Conservation (phyloP, 2,797 vertebrate genomes). For the Enteromius treurensis region DNA sequence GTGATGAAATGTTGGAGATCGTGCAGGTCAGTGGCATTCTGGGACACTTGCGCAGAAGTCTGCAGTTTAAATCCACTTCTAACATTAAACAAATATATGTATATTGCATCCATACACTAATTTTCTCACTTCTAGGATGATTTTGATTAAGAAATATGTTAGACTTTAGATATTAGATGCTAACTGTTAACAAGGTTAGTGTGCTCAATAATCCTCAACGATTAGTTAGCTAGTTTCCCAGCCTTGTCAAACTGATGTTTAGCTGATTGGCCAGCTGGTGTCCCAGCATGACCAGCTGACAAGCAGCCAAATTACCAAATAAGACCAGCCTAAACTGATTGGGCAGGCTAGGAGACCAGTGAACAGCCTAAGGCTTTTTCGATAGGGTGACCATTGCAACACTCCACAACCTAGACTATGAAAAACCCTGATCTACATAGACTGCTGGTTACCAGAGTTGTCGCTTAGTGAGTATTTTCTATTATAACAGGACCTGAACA, state of each 20-base stretch:
- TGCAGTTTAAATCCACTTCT: not conserved
- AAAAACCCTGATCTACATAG: not conserved
- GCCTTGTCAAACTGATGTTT: not conserved
- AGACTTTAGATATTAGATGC: not conserved
- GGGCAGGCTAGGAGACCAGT: not conserved
- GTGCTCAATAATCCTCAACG: not conserved
- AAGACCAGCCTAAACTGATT: not conserved
- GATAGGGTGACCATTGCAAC: not conserved
- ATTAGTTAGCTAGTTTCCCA: not conserved
- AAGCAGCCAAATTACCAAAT: constrained; percentile 7
- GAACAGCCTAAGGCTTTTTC: not conserved
- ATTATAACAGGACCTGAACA: not conserved
- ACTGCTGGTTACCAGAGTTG: not conserved
- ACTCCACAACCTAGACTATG: not conserved
- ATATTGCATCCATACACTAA: not conserved
- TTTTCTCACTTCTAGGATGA: not conserved
- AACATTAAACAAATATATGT: not conserved
- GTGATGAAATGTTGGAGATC: constrained; percentile 85
- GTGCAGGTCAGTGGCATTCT: constrained; percentile 76
- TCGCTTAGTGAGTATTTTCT: not conserved
- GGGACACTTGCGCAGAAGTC: not conserved
- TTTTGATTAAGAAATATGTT: not conserved
- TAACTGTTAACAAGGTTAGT: not conserved
- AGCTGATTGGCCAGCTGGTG: not conserved
- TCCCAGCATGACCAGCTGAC: not conserved